Base-by-base conservation (phyloP, 1,140 invertebrate species). In the Sarcophaga bullata region DNA sequence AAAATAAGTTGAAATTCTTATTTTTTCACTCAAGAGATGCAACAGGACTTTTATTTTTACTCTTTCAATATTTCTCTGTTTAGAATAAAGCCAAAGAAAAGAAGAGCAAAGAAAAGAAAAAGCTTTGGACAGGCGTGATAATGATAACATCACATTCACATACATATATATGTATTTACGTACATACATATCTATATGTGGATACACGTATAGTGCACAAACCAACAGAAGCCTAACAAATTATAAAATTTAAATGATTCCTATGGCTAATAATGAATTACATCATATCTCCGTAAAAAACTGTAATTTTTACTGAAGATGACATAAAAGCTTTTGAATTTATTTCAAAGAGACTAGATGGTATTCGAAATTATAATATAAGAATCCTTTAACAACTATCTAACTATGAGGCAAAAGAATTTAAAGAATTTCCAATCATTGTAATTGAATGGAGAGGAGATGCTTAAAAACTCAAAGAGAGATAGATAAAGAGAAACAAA, bases 401-500 rank as follows among this genome's bases (percentile, higher is more conserved):
- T 19, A 19, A 13, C 13, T 52, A 52, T 68, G 17, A 9, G 62
- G 62, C 62, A 19, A 62, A 62, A 68, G 19, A 68, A 68, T 68
- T 19, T 68, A 0, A 68, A 19, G 62, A 68, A 68, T 68, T 68
- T 68, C 62, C 62, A 68, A 68, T 19, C 15, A 15, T 19, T 19
- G 10, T 4, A 37, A 37, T 37, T 37, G 25, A 2, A 37, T 37
- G 25, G 1, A 37, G 25, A 37, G 17, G 9, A 25, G 19, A 68
- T 25, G 62, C 62, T 68, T 68, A 17, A 62, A 62, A 19, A 68
- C 54, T 58, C 54, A n/a, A 37, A 68, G 62, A 68, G 19, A 68
- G 19, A 19, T 1, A 68, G 19, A 68, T n/a, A 9, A 52, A 52
- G 9, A 52, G 25, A 52, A 52, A 52, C 6, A 52, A 68, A 68